These are phyloP conservation scores for Fistularia commersonii DNA, from an alignment of 2,797 vertebrate species.

Conservation along the genomic window DNA sequence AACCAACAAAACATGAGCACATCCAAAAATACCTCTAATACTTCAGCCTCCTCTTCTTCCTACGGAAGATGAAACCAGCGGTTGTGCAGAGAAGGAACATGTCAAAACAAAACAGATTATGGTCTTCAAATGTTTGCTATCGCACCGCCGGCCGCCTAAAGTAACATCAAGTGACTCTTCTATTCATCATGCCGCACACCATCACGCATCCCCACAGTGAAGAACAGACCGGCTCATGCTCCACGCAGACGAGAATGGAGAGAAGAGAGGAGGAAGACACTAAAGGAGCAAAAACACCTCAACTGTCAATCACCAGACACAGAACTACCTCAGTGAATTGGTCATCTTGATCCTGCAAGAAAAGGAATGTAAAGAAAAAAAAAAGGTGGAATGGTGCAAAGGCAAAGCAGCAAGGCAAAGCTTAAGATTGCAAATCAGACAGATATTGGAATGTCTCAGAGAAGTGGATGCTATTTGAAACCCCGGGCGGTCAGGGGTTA, in stretches of 20 bases:
- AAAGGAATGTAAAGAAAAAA: conserved; percentile 16
- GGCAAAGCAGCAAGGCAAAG: conserved; percentile 26
- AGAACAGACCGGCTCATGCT: conserved; percentile 49
- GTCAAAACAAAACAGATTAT: conserved; percentile 3
- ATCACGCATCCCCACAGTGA: conserved; percentile 26
- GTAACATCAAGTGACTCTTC: neutral
- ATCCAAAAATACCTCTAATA: conserved; percentile 67
- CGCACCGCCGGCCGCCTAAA: conserved; percentile 17
- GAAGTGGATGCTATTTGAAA: conserved; percentile 21
- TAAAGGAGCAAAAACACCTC: conserved; percentile 9
- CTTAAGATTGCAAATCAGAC: conserved; percentile 24
- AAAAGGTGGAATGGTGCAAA: conserved; percentile 17
- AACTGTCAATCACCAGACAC: conserved; percentile 16
- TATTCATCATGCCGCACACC: conserved; percentile 46
- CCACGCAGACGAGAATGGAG: conserved; percentile 17
- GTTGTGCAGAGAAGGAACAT: conserved; percentile 16
- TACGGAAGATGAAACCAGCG: conserved; percentile 41
- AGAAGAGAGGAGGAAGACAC: conserved; percentile 5
- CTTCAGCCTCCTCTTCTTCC: conserved; percentile 75
- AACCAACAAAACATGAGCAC: neutral
- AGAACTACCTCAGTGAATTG: conserved; percentile 41
- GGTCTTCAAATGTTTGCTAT: neutral
- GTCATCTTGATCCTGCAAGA: conserved; percentile 63
- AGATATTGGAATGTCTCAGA: conserved; percentile 54
- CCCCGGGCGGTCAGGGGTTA: conserved; percentile 21